phyloP scores from a whole-genome alignment of 2,888 invertebrate genomes.

The Amphipoea lucens region DNA sequence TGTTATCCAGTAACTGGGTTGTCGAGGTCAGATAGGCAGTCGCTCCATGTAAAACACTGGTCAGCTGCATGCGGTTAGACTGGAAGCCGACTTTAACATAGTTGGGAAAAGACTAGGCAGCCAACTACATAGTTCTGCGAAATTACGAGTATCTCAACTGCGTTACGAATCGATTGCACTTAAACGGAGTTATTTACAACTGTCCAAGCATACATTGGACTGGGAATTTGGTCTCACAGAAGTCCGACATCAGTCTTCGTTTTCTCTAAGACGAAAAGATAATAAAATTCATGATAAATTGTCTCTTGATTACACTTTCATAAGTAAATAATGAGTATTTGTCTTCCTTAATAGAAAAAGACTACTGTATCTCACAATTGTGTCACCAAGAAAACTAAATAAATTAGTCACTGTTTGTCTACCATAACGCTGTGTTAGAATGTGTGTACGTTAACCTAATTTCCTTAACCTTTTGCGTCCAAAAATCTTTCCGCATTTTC shows the following conservation, averaged over 20 bases:
- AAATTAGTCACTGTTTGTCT: slow-evolving; percentile 11
- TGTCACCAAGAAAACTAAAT: slow-evolving; percentile 17
- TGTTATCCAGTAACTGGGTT: background rate
- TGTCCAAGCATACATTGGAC: background rate
- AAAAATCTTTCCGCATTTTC: slow-evolving; percentile 48
- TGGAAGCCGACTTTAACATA: background rate
- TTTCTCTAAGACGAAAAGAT: background rate
- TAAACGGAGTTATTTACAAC: background rate
- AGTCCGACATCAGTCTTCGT: too few species aligned
- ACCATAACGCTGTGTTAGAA: slow-evolving; percentile 2
- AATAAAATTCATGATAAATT: background rate
- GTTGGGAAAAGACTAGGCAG: background rate
- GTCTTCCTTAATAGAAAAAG: background rate
- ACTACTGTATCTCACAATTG: background rate
- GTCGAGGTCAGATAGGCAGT: too few species aligned
- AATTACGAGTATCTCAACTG: background rate
- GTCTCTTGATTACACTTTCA: background rate
- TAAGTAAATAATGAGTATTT: background rate
- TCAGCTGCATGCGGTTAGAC: background rate
- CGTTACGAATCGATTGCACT: background rate
- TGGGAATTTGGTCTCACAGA: background rate
- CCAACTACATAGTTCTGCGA: background rate
- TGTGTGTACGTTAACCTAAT: slow-evolving; percentile 47
- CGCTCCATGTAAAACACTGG: too few species aligned
- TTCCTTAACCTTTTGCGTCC: slow-evolving; percentile 47